phyloP scores from a whole-genome alignment of 2,113 vertebrate species.

The Plotosus lineatus region DNA sequence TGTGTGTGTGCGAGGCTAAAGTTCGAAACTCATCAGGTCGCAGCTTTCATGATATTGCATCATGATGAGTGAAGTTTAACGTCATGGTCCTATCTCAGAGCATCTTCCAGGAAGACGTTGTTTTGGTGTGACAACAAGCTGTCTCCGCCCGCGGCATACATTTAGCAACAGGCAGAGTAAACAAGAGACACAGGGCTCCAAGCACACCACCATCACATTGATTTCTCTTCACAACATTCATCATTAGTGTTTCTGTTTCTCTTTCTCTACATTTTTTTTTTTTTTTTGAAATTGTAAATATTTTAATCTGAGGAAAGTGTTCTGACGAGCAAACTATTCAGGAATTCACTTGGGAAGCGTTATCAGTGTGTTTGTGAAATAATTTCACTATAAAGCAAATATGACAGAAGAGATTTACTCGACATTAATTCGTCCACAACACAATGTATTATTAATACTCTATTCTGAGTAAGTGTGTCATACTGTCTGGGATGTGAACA shows the following conservation, averaged over 20 bases:
- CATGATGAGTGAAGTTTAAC: background rate
- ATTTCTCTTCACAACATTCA: background rate
- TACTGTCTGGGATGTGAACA: background rate
- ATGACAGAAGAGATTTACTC: background rate
- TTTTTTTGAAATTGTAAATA: background rate
- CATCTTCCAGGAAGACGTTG: conserved; percentile 29
- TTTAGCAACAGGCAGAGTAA: conserved; percentile 33
- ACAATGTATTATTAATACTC: background rate
- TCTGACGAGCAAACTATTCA: background rate
- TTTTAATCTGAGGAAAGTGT: background rate
- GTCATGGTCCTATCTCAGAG: background rate
- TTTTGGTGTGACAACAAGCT: conserved; percentile 23
- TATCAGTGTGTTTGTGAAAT: background rate
- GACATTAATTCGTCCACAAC: background rate
- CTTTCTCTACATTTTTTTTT: background rate
- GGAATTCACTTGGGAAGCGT: background rate
- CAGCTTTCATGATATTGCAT: conserved; percentile 33
- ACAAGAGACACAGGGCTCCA: conserved; percentile 15
- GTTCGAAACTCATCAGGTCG: conserved; percentile 19
- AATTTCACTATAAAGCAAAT: background rate
- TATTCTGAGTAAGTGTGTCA: background rate
- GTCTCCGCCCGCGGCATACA: conserved; percentile 18
- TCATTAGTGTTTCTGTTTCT: background rate
- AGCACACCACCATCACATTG: background rate
- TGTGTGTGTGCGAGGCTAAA: background rate